Evolutionary conservation across 2,797 vertebrate genomes (phyloP).

Genomic region (Halcyon chelicuti): DNA sequence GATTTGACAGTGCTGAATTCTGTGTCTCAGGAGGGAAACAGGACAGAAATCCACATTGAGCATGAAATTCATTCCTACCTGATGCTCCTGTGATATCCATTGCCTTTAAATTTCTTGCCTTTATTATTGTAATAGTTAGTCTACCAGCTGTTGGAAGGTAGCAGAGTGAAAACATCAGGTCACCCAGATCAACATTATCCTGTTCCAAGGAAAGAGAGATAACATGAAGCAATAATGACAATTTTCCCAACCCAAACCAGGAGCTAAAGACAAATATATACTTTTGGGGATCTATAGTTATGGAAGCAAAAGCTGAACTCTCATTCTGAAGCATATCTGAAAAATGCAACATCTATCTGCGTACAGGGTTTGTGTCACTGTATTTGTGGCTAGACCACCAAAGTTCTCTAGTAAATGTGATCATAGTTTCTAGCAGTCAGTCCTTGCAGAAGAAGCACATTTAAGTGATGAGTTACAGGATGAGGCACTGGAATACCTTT

Average conservation of each 20-base stretch:
- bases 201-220: slow-evolving; percentile 73
- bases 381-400: background rate
- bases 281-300: background rate
- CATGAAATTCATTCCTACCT: slow-evolving; percentile 79
- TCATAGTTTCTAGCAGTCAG: background rate
- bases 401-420: background rate
- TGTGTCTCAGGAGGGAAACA: background rate
- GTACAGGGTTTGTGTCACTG: background rate
- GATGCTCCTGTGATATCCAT: slow-evolving; percentile 99
- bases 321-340: background rate
- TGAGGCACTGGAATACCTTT: background rate
- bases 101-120: slow-evolving; percentile 97
- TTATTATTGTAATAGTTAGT: slow-evolving; percentile 97
- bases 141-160: slow-evolving; percentile 97
- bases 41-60: background rate
- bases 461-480: background rate
- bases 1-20: background rate
- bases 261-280: background rate
- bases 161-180: slow-evolving; percentile 98
- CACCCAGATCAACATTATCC: slow-evolving; percentile 99
- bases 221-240: background rate
- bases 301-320: background rate
- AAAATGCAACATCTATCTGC: background rate
- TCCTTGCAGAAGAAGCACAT: background rate
- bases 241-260: background rate